Base-by-base conservation (phyloP, 2,888 invertebrate genomes). In the Machimus atricapillus region DNA sequence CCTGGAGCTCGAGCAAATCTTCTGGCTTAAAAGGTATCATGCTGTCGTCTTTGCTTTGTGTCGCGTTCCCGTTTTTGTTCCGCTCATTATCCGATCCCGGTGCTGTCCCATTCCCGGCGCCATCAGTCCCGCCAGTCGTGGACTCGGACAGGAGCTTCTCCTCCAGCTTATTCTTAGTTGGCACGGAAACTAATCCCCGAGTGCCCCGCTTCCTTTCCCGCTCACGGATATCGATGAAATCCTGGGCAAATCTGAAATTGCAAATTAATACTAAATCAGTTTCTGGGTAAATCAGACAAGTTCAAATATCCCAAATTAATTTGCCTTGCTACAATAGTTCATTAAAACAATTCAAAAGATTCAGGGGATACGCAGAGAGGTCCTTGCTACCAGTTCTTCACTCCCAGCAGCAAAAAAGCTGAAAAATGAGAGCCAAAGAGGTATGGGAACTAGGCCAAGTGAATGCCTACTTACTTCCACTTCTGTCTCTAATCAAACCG, bases 221-320 rank as follows among this genome's bases (percentile, higher is more conserved):
- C 90, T 99, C 99, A 86, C 97, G 94, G 86, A 98, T 95, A 93
- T 99, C 99, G 88, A 99, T 97, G 92, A 99, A 99, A 89, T 96
- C 96, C 92, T 97, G 97, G 1, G 98, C 96, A 92, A 99, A 99
- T 93, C 97, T 97, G 93, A 89, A 91, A 91, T 88, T 89, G 2
- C 23, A 23, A 66, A 66, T 23, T 27, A 66, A 66, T 66, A 66
- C 27, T 9, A 66, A 66, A 23, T 66, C 66, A 66, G 52, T 52
- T n/a, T 52, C n/a, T 16, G 12, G 23, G 23, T 79, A 34, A 79
- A 46, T 52, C 79, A 79, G 52, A 8, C 16, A 79, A 46, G 79
- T 79, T 46, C 79, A 79, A 79, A 79, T 52, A 82, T 58, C 19
- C 34, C 40, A 58, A 79, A 79, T 79, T 46, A 79, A 79, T 79